These are phyloP conservation scores for Brachyopa scutellaris DNA, from an alignment of 2,888 invertebrate species.

Conservation along the genomic window DNA sequence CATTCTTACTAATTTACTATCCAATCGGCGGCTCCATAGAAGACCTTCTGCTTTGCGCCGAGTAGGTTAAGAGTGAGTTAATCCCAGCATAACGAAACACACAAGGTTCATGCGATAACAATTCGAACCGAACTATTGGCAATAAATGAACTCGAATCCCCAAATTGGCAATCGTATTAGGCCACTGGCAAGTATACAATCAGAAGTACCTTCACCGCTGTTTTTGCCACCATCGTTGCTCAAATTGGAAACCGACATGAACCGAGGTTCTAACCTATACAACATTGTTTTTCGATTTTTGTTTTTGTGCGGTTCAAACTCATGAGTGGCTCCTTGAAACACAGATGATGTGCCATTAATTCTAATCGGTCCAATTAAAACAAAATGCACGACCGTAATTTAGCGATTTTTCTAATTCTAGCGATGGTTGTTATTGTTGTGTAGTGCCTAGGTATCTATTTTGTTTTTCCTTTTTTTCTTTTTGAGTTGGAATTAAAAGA, in stretches of 20 bases:
- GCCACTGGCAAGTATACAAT: conserved; percentile 57
- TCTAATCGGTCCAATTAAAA: conserved; percentile 73
- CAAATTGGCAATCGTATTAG: conserved; percentile 65
- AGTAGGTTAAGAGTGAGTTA: conserved; percentile 55
- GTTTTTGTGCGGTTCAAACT: conserved; percentile 3
- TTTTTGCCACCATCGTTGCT: conserved; percentile 26
- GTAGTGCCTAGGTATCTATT: neutral
- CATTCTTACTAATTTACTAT: conserved; percentile 51
- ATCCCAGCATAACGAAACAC: conserved; percentile 46
- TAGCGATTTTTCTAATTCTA: conserved; percentile 59
- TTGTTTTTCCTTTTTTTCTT: neutral
- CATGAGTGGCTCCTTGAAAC: conserved; percentile 57
- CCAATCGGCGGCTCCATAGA: conserved; percentile 30
- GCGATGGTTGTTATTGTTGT: neutral
- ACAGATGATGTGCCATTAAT: conserved; percentile 67
- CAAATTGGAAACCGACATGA: conserved; percentile 16
- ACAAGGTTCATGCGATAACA: conserved; percentile 71
- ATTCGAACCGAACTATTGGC: conserved; percentile 65
- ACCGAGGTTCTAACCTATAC: conserved; percentile 52
- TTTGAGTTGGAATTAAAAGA: conserved; percentile 42
- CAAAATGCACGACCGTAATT: conserved; percentile 71
- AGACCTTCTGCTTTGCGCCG: conserved; percentile 25
- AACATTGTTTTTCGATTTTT: conserved; percentile 12
- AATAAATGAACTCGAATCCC: conserved; percentile 69
- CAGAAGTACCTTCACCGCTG: conserved; percentile 40